These are phyloP conservation scores for Rhynchonycteris naso DNA, from an alignment of 2,797 vertebrate genomes.

Conservation along the genomic window DNA sequence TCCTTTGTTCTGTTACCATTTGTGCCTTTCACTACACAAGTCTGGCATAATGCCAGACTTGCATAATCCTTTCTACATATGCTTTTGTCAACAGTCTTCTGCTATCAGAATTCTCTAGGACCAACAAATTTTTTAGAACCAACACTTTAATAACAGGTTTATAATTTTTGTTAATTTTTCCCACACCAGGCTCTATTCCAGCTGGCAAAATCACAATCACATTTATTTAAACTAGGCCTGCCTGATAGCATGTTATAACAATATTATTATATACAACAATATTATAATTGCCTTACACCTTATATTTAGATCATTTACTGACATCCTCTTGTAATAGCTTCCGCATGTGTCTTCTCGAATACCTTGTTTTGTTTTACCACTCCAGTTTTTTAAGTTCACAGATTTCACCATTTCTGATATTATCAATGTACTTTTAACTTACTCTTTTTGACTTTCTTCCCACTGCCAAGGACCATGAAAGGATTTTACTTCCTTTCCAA, in stretches of 20 bases:
- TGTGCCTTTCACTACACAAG: background rate
- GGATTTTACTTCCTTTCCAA: background rate
- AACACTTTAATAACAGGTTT: background rate
- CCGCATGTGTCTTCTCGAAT: background rate
- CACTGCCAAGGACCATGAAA: background rate
- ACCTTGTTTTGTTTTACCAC: background rate
- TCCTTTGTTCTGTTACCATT: background rate
- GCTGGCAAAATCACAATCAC: background rate
- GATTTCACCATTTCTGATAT: background rate
- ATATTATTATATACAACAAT: no score
- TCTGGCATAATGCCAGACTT: fast-evolving
- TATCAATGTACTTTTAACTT: background rate
- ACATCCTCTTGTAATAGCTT: background rate
- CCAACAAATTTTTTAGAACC: background rate
- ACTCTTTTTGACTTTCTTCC: background rate
- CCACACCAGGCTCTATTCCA: background rate
- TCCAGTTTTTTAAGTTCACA: background rate
- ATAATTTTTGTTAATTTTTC: background rate
- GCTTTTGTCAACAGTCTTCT: background rate
- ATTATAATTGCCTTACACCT: background rate
- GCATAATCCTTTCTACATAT: background rate
- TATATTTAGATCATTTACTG: background rate
- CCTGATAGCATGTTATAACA: background rate
- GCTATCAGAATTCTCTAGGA: background rate
- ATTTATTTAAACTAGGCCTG: background rate